Evolutionary conservation across 2,797 vertebrate species (phyloP), one percentile per base, ranked within the genome.

Genomic region (Galaxias olidus): DNA sequence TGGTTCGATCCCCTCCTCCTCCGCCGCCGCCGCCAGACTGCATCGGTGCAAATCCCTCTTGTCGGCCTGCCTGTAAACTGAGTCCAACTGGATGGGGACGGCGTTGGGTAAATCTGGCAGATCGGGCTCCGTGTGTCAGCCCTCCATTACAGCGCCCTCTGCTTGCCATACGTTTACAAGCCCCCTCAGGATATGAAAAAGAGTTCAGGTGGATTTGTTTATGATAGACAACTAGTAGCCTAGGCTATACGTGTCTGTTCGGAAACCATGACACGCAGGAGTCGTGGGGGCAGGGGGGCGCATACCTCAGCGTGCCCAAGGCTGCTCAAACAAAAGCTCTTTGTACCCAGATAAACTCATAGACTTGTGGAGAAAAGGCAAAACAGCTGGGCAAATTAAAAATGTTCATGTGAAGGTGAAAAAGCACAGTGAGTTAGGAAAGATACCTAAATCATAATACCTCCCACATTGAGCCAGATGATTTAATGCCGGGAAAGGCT

Each of bases 131-230:
- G 30, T 30, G 77, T 77, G 76, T 59, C 63, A 61, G 54, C 65
- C 48, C 40, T 62, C 69, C 73, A 52, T 54, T 55, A 13, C 12
- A 4, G 58, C 13, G 48, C 51, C 41, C 8, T 47, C 13, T 55
- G 61, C 56, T 61, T 65, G 61, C 66, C 55, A 55, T 66, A 66
- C 43, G 63, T 50, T 63, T 84, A 78, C 80, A 77, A 73, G 89
- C 89, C 78, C 86, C 88, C 85, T 85, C 89, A 91, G 84, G 78
- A 81, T 86, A 83, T 49, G 63, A 67, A 54, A 17, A 20, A 13
- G 45, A 75, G 46, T 30, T 15, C 8, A 7, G 30, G 5, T 47
- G 30, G n/a, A 30, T 42, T 12, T 55, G 62, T 53, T 47, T 47
- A 64, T 18, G 9, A 30, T 15, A n/a, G 42, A 44, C 48, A 30